Conservation (phyloP, 2,888 invertebrate genomes). For the Venustoraphidia nigricollis region DNA sequence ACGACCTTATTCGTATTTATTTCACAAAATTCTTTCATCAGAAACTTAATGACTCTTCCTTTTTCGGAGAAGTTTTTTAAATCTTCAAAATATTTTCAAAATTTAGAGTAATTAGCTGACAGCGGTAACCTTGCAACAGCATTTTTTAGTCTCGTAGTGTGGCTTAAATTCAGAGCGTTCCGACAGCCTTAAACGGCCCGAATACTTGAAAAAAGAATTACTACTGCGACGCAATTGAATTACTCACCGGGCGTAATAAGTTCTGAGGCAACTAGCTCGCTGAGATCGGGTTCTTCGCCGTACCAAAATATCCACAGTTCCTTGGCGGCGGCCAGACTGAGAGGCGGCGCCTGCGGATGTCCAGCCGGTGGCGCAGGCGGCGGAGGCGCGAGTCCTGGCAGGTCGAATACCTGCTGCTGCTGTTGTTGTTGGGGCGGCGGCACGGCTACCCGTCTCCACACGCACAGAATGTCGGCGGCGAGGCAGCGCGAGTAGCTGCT, state of each 20-base stretch:
- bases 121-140: too few relatives aligned
- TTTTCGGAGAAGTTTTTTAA: too few relatives aligned
- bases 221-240: background rate
- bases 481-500: slow-evolving; percentile 83
- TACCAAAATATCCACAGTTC: slow-evolving; percentile 99
- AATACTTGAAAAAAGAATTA: too few relatives aligned
- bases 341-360: slow-evolving; percentile 49
- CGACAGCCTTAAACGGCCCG: too few relatives aligned
- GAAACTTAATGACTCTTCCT: too few relatives aligned
- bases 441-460: slow-evolving; percentile 83
- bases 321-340: slow-evolving; percentile 76
- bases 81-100: too few relatives aligned
- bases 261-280: slow-evolving; percentile 69
- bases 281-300: slow-evolving; percentile 88
- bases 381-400: slow-evolving; percentile 25
- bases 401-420: slow-evolving; percentile 20
- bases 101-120: too few relatives aligned
- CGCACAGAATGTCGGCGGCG: slow-evolving; percentile 90
- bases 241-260: slow-evolving; percentile 73
- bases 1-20: too few relatives aligned
- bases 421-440: slow-evolving; percentile 31
- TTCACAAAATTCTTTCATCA: too few relatives aligned
- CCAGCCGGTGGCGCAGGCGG: slow-evolving; percentile 37
- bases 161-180: too few relatives aligned
- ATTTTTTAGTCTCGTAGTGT: too few relatives aligned